Conservation (phyloP, 2,888 invertebrate genomes). For the Eupithecia abbreviata region DNA sequence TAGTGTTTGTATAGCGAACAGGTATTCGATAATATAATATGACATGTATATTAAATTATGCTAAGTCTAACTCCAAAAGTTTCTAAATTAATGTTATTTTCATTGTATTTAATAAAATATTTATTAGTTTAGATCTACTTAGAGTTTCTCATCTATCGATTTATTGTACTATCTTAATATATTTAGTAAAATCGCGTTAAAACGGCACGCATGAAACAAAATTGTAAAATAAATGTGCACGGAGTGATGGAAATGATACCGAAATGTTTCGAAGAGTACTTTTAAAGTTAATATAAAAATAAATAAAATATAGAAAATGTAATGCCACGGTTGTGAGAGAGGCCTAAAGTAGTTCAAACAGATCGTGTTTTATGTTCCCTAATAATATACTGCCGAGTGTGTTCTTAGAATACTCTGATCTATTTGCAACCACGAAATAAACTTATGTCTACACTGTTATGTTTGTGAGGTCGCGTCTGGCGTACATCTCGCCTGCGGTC, state of each 20-base stretch:
- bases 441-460: conserved; percentile 71
- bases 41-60: conserved; percentile 56
- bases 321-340: conserved; percentile 80
- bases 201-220: conserved; percentile 27
- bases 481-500: conserved; percentile 26
- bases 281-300: conserved; percentile 44
- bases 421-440: conserved; percentile 58
- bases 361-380: conserved; percentile 63
- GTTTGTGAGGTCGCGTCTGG: conserved; percentile 54
- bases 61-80: conserved; percentile 51
- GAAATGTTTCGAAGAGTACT: conserved; percentile 49
- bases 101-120: conserved; percentile 38
- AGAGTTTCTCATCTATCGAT: conserved; percentile 47
- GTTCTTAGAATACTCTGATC: conserved; percentile 74
- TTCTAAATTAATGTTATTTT: conserved; percentile 48
- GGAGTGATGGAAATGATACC: conserved; percentile 48
- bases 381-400: conserved; percentile 76
- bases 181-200: conserved; percentile 30
- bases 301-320: conserved; percentile 50
- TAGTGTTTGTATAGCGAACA: conserved; percentile 51
- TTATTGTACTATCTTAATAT: conserved; percentile 37
- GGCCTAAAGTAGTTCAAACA: conserved; percentile 78
- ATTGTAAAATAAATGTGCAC: conserved; percentile 50
- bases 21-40: conserved; percentile 42
- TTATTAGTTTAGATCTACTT: conserved; percentile 50